phyloP scores from a whole-genome alignment of 2,113 vertebrate genomes.

The Marmota monax region DNA sequence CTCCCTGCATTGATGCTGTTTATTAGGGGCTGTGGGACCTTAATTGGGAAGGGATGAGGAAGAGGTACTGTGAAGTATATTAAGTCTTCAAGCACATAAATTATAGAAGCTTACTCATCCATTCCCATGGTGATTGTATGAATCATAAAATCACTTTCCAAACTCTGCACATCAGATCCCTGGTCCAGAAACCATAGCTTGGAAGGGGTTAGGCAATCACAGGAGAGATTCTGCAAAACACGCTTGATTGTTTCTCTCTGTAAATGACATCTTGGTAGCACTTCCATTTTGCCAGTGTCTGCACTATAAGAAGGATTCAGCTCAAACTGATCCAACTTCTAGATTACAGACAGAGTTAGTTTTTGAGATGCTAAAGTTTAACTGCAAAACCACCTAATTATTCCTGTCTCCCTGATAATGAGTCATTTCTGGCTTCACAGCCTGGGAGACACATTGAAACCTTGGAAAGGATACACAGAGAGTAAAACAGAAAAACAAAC shows the following conservation, averaged over 20 bases:
- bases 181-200: neutral
- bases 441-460: neutral
- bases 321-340: neutral
- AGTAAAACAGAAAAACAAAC: slow-evolving; percentile 37
- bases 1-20: neutral
- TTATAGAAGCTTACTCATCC: neutral
- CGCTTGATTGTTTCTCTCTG: neutral
- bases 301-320: neutral
- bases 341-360: neutral
- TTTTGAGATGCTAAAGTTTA: neutral
- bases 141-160: slow-evolving; percentile 16
- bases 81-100: neutral
- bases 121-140: neutral
- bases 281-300: neutral
- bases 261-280: neutral
- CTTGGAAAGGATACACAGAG: neutral
- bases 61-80: neutral
- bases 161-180: neutral
- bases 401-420: neutral
- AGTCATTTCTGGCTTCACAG: neutral
- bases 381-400: neutral
- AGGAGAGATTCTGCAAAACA: neutral
- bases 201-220: accelerated
- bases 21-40: neutral
- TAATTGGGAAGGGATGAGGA: neutral